A percentile compares a stretch with the other conserved stretches of the same genome.
Evolutionary conservation across 2,888 invertebrate species (phyloP).

Genomic region (Apodemia mormo): DNA sequence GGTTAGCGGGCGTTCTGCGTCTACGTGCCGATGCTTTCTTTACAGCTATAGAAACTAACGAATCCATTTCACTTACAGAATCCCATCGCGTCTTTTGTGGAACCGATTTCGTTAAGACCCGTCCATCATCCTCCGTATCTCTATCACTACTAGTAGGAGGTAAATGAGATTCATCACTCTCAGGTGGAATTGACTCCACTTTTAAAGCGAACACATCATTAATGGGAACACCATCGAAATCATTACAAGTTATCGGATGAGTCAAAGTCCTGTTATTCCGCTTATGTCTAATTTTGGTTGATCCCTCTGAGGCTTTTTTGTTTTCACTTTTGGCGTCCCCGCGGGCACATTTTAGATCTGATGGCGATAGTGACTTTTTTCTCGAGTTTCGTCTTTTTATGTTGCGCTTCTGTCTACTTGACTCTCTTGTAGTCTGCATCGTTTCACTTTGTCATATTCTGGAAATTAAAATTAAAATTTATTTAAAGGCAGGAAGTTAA

Average conservation of each 20-base stretch:
- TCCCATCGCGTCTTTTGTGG: slow-evolving; percentile 69
- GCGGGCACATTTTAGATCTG: slow-evolving; percentile 66
- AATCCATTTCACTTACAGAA: slow-evolving; percentile 81
- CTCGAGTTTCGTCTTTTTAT: slow-evolving; percentile 75
- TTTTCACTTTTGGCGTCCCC: slow-evolving; percentile 62
- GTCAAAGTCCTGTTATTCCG: slow-evolving; percentile 77
- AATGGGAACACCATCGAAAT: slow-evolving; percentile 53
- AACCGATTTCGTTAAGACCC: slow-evolving; percentile 54
- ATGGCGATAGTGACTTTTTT: slow-evolving; percentile 77
- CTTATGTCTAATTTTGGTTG: slow-evolving; percentile 74
- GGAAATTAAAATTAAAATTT: slow-evolving; percentile 43
- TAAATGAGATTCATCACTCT: slow-evolving; percentile 74
- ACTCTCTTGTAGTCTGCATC: slow-evolving; percentile 75
- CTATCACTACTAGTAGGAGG: slow-evolving; percentile 76
- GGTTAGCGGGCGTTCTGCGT: slow-evolving; percentile 75
- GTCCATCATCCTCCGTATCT: slow-evolving; percentile 74
- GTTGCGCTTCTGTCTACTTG: slow-evolving; percentile 70
- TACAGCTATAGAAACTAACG: slow-evolving; percentile 84
- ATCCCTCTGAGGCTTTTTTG: slow-evolving; percentile 73
- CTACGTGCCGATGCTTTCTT: slow-evolving; percentile 84
- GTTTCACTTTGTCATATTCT: slow-evolving; percentile 66
- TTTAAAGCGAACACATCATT: slow-evolving; percentile 58
- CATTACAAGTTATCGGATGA: slow-evolving; percentile 68
- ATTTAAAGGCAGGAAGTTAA: too few species aligned
- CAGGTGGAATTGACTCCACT: slow-evolving; percentile 54